Evolutionary conservation across 2,888 invertebrate species (phyloP).

Genomic region (Lymantria dispar): DNA sequence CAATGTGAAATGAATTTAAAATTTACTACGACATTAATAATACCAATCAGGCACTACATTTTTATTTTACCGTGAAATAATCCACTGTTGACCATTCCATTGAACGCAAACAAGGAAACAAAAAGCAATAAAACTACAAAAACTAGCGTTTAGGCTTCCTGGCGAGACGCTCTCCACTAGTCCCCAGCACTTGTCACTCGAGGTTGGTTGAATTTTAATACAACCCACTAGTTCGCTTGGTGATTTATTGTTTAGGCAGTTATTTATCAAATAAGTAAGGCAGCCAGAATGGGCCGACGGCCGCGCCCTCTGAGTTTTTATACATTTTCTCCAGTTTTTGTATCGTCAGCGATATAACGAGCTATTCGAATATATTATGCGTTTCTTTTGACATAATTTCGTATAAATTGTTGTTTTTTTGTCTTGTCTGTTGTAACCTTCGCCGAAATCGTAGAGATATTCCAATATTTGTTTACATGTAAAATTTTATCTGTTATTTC

Average conservation of each 20-base stretch:
- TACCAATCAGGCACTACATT: neutral
- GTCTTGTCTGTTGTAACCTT: neutral
- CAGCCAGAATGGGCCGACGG: slow-evolving; percentile 36
- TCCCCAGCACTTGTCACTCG: slow-evolving; percentile 46
- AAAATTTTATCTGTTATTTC: no score
- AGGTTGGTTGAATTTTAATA: slow-evolving; percentile 41
- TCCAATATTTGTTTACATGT: no score
- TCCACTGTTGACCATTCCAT: slow-evolving; percentile 4
- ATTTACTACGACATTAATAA: neutral
- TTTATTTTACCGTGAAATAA: neutral
- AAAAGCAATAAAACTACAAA: slow-evolving; percentile 57
- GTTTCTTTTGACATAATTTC: slow-evolving; percentile 47
- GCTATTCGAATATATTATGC: slow-evolving; percentile 37
- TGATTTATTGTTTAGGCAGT: slow-evolving; percentile 61
- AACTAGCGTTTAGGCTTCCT: slow-evolving; percentile 59
- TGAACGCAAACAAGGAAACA: slow-evolving; percentile 56
- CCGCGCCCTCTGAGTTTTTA: slow-evolving; percentile 47
- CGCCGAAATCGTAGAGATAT: no score
- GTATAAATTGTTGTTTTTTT: slow-evolving; percentile 30
- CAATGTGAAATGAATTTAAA: no score
- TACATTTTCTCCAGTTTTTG: slow-evolving; percentile 61
- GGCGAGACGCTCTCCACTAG: slow-evolving; percentile 45
- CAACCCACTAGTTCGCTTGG: slow-evolving; percentile 29
- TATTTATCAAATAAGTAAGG: slow-evolving; percentile 66
- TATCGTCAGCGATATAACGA: slow-evolving; percentile 64